These are phyloP conservation scores for Neuroscelio doddi DNA, from an alignment of 2,888 invertebrate species.

Conservation along the genomic window DNA sequence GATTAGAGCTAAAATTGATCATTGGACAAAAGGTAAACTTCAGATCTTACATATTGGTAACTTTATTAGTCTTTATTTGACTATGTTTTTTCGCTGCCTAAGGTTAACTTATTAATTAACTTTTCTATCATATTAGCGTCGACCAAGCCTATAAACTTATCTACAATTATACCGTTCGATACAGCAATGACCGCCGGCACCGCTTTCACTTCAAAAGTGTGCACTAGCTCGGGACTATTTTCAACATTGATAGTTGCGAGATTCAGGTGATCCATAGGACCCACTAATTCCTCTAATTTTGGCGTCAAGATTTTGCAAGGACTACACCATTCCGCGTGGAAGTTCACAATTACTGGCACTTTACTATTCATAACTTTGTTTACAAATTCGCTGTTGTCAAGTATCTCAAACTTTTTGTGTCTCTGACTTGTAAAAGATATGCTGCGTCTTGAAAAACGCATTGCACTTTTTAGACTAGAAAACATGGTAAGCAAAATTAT, in stretches of 20 bases:
- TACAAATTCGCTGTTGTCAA: slow-evolving; percentile 84
- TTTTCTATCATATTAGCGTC: slow-evolving; percentile 86
- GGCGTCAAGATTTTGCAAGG: slow-evolving; percentile 91
- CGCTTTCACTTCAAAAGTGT: slow-evolving; percentile 87
- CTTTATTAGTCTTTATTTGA: no score
- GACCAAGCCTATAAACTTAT: slow-evolving; percentile 91
- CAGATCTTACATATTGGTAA: no score
- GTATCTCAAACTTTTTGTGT: slow-evolving; percentile 73
- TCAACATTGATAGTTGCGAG: slow-evolving; percentile 89
- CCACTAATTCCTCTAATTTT: slow-evolving; percentile 84
- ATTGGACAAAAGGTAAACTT: no score
- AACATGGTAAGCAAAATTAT: slow-evolving; percentile 69
- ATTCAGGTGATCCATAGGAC: slow-evolving; percentile 81
- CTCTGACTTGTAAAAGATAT: slow-evolving; percentile 58
- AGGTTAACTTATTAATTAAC: slow-evolving; percentile 78
- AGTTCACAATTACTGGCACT: slow-evolving; percentile 91
- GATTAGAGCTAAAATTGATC: no score
- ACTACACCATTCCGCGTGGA: slow-evolving; percentile 94
- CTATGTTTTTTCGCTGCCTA: slow-evolving; percentile 28
- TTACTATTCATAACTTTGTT: slow-evolving; percentile 88
- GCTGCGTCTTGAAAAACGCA: slow-evolving; percentile 52
- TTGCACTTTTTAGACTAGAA: slow-evolving; percentile 51
- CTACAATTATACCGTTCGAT: slow-evolving; percentile 86
- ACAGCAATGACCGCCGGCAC: slow-evolving; percentile 89
- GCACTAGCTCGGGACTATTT: slow-evolving; percentile 85